Evolutionary conservation across 2,888 invertebrate genomes (phyloP), one percentile per base, ranked within the genome.

Genomic region (Drosophila emarginata): DNA sequence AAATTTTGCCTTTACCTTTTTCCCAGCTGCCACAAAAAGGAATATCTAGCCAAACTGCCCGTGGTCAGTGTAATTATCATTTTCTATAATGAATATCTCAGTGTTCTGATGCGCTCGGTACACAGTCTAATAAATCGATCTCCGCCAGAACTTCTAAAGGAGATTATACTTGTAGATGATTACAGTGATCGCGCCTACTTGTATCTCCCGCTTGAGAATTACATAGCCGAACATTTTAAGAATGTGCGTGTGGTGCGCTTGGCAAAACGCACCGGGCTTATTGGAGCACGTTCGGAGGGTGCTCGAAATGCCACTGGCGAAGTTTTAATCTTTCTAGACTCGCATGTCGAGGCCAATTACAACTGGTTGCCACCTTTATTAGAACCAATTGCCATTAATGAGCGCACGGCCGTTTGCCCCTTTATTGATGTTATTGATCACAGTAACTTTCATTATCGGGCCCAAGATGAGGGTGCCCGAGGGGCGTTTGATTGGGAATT

Each of bases 401-500:
- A 96, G 88, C 95, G 94, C 82, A 96, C 97, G 2, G 97, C 96
- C 64, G 97, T 98, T 11, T 99, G 99, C 90, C 99, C 99, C 0
- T 98, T 97, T 90, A 99, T 99, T 72, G 99, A 99, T 92, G 98
- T 99, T n/a, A 94, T 99, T 61, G 97, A 97, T 0, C 92, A 94
- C 91, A 97, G 97, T 86, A 97, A 96, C 37, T 98, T 99, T 91
- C 96, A 97, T 85, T 98, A 98, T 91, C 94, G 97, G 59, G 96
- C 98, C 0, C 98, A 99, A 92, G 98, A 98, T 92, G 97, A 97
- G 91, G 98, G 98, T 0, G 97, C 97, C 0, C 92, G 97, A 3
- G 96, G 99, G 0, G 98, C 98, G 11, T 99, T 99, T 92, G 98
- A 99, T 91, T 99, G 99, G 99, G 97, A 98, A 90, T 95, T 99